Percentiles rank a stretch among this genome's conserved stretches.
These are phyloP conservation scores for Agonopterix subpropinquella DNA, from an alignment of 2,888 invertebrate genomes.

Conservation along the genomic window DNA sequence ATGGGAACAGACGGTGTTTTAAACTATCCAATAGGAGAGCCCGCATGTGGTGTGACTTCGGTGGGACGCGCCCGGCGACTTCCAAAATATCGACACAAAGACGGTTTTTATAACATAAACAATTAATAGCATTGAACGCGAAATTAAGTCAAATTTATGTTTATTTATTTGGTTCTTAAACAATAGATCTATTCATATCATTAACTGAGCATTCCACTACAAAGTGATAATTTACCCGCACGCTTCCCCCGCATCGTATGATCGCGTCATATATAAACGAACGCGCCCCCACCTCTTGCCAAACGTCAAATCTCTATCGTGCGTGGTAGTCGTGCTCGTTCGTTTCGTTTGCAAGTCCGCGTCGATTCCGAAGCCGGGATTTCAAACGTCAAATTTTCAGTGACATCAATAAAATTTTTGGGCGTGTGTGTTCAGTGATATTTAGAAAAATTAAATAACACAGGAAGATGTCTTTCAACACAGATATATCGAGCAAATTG, in stretches of 20 bases:
- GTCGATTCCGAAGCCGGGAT: slow-evolving; percentile 52
- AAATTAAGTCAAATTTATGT: too few species aligned
- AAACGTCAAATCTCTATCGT: slow-evolving; percentile 56
- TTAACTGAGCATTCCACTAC: slow-evolving; percentile 25
- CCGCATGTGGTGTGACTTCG: slow-evolving; percentile 66
- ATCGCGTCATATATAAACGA: slow-evolving; percentile 67
- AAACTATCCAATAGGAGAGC: slow-evolving; percentile 48
- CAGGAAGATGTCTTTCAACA: slow-evolving; percentile 72
- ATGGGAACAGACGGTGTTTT: slow-evolving; percentile 30
- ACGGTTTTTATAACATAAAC: slow-evolving; percentile 36
- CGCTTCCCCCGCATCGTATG: slow-evolving; percentile 66
- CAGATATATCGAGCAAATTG: slow-evolving; percentile 66
- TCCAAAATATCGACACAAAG: slow-evolving; percentile 20
- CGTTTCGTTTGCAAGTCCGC: slow-evolving; percentile 37
- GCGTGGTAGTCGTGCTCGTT: slow-evolving; percentile 33
- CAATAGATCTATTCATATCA: slow-evolving; percentile 13
- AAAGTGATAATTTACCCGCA: slow-evolving; percentile 50
- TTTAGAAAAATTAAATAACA: slow-evolving; percentile 64
- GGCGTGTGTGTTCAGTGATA: slow-evolving; percentile 72
- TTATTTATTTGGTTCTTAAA: too few species aligned
- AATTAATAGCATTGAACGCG: slow-evolving; percentile 2
- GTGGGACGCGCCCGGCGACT: slow-evolving; percentile 51
- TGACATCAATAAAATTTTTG: slow-evolving; percentile 45
- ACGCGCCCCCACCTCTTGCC: slow-evolving; percentile 58
- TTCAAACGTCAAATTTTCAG: slow-evolving; percentile 50